A percentile compares a stretch with the other conserved stretches of the same genome.
phyloP scores from a whole-genome alignment of 2,797 vertebrate species.

The Crocidura indochinensis region DNA sequence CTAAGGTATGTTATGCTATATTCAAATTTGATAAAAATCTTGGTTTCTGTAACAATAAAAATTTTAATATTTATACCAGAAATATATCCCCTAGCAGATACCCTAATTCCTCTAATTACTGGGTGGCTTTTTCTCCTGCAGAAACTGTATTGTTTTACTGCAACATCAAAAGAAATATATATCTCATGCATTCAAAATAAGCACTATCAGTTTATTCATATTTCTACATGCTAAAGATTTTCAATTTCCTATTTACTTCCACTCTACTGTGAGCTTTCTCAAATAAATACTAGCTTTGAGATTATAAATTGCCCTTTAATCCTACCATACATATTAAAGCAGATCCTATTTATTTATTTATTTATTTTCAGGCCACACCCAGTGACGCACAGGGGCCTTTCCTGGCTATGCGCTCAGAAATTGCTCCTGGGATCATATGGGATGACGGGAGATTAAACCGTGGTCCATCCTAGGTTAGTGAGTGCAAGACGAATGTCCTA shows the following conservation, averaged over 20 bases:
- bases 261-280: neutral
- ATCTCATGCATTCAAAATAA: constrained; percentile 8
- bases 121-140: neutral
- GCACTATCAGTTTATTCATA: neutral
- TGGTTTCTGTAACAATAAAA: neutral
- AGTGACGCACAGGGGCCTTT: too few relatives aligned
- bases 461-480: too few relatives aligned
- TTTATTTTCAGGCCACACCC: too few relatives aligned
- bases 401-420: too few relatives aligned
- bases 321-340: neutral
- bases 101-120: neutral
- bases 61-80: neutral
- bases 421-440: too few relatives aligned
- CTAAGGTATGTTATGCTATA: neutral
- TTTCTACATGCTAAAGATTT: neutral
- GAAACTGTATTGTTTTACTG: constrained; percentile 30
- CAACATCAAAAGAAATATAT: neutral
- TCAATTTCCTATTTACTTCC: neutral
- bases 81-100: neutral
- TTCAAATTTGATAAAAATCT: constrained; percentile 21
- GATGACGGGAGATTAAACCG: too few relatives aligned
- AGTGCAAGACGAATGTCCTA: too few relatives aligned
- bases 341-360: neutral
- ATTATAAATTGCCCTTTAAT: neutral
- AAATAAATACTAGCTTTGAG: neutral